Conservation (phyloP, 1,140 invertebrate species). For the Nephotettix cincticeps region DNA sequence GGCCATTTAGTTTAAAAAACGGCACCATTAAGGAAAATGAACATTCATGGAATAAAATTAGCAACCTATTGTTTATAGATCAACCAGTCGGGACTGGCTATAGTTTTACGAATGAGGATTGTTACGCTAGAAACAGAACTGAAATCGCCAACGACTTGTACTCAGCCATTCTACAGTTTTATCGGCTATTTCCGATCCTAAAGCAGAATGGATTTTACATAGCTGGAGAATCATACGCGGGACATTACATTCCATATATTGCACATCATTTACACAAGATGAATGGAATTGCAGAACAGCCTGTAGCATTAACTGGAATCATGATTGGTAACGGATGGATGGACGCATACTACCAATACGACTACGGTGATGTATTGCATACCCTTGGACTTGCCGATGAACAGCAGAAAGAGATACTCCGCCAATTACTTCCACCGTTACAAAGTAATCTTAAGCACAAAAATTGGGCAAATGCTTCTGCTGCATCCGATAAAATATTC, state of each 20-base stretch:
- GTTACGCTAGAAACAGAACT: not conserved
- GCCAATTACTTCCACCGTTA: no score
- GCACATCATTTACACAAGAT: slow-evolving; percentile 41
- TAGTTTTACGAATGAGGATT: slow-evolving; percentile 41
- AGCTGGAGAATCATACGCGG: slow-evolving; percentile 59
- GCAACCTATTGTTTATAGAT: slow-evolving; percentile 68
- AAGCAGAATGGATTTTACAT: slow-evolving; percentile 39
- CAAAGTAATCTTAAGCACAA: no score
- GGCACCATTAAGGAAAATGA: no score
- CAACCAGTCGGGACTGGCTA: slow-evolving; percentile 51
- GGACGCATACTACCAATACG: slow-evolving; percentile 74
- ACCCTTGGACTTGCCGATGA: slow-evolving; percentile 59
- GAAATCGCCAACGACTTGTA: slow-evolving; percentile 64
- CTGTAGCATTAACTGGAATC: slow-evolving; percentile 64
- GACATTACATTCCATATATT: slow-evolving; percentile 56
- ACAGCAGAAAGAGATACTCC: no score
- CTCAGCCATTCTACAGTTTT: slow-evolving; percentile 67
- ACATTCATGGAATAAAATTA: slow-evolving; percentile 31
- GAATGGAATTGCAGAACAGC: slow-evolving; percentile 31
- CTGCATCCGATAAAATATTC: not conserved
- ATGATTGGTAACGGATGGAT: slow-evolving; percentile 84
- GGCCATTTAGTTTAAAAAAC: not conserved
- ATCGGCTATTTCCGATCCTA: slow-evolving; percentile 56
- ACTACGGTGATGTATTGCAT: slow-evolving; percentile 79
- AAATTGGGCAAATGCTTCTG: not conserved